phyloP scores from a whole-genome alignment of 2,113 vertebrate genomes.

The Cephalopterus ornatus region DNA sequence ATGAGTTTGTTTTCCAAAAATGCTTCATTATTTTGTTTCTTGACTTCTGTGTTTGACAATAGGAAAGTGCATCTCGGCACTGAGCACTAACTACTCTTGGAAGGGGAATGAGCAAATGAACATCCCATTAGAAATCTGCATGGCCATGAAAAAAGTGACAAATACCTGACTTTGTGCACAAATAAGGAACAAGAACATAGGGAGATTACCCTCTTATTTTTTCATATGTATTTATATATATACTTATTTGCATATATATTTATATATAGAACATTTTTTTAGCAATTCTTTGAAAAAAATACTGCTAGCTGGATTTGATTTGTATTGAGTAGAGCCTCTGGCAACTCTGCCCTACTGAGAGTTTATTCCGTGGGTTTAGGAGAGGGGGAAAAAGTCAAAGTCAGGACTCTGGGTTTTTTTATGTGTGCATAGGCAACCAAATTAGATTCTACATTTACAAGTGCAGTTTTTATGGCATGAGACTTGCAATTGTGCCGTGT shows the following conservation, averaged over 20 bases:
- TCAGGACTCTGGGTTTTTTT: neutral
- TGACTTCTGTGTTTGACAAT: neutral
- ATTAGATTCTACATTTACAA: neutral
- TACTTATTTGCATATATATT: neutral
- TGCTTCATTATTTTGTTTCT: neutral
- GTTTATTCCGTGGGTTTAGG: neutral
- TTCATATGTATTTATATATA: neutral
- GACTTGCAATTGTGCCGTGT: neutral
- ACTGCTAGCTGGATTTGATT: neutral
- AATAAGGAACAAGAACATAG: neutral
- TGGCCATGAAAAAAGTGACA: neutral
- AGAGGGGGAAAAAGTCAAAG: accelerated
- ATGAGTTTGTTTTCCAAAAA: neutral
- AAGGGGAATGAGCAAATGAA: neutral
- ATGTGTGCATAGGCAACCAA: neutral
- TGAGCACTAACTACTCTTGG: neutral
- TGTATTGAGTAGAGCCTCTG: neutral
- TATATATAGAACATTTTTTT: neutral
- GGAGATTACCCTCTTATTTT: neutral
- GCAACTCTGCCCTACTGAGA: neutral
- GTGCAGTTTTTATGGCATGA: conserved; percentile 28
- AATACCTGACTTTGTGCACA: neutral
- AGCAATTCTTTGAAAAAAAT: neutral
- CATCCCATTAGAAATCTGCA: neutral
- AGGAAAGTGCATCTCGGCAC: neutral